A percentile compares a stretch with the other conserved stretches of the same genome.
phyloP scores from a whole-genome alignment of 2,797 vertebrate genomes.

The Catharus ustulatus region DNA sequence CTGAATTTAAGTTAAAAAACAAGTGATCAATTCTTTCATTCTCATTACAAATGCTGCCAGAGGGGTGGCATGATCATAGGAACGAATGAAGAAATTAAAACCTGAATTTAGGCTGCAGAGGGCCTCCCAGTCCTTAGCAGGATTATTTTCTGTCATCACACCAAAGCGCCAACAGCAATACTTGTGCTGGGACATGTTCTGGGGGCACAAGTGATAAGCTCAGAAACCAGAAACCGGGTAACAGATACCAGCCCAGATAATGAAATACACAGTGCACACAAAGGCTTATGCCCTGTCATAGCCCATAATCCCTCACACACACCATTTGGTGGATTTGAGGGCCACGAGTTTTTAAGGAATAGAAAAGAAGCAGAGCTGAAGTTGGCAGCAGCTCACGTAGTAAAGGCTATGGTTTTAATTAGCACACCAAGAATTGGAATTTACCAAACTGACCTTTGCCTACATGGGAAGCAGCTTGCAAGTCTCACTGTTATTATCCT shows the following conservation, averaged over 20 bases:
- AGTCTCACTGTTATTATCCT: not conserved
- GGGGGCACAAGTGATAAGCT: not conserved
- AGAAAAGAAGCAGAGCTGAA: not conserved
- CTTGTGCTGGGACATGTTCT: not conserved
- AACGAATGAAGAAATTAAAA: not conserved
- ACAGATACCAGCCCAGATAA: not conserved
- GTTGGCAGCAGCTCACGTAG: fast-evolving
- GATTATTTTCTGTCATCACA: not conserved
- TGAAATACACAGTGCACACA: fast-evolving
- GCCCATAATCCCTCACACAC: not conserved
- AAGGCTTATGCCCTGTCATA: fast-evolving
- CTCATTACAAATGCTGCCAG: not conserved
- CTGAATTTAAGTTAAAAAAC: not conserved
- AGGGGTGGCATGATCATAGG: not conserved
- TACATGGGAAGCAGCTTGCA: not conserved
- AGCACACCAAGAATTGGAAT: not conserved
- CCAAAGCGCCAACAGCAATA: not conserved
- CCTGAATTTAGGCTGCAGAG: not conserved
- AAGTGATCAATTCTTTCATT: not conserved
- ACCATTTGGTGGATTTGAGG: not conserved
- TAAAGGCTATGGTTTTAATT: not conserved
- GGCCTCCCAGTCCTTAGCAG: not conserved
- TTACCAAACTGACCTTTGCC: not conserved
- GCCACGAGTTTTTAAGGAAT: fast-evolving
- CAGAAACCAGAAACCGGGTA: not conserved